Conservation (phyloP, 2,888 invertebrate genomes). For the Cerceris ruficornis region DNA sequence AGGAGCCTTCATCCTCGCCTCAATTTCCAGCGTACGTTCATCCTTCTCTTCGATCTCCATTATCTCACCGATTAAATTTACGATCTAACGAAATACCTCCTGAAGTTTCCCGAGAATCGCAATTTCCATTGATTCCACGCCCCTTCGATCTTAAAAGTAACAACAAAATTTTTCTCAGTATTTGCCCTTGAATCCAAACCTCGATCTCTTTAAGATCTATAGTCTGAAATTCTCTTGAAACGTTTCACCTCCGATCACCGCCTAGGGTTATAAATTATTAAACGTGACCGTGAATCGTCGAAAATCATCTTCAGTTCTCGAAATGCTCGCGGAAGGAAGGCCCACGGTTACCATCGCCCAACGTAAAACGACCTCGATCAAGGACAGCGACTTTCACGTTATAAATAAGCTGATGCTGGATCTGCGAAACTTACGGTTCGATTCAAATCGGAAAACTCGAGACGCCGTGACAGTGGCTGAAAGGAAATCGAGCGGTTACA, state of each 20-base stretch:
- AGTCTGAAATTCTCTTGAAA: no score
- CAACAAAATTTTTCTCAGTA: no score
- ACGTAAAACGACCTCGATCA: constrained; percentile 8
- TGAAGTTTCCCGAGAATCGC: no score
- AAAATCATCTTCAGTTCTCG: background rate
- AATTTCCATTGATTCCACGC: no score
- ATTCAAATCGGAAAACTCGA: background rate
- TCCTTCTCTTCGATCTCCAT: constrained; percentile 46
- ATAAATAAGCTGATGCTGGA: background rate
- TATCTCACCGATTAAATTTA: background rate
- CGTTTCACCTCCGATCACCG: no score
- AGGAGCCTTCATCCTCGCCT: constrained; percentile 65
- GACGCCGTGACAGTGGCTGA: constrained; percentile 59
- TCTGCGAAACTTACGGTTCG: background rate
- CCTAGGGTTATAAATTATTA: background rate
- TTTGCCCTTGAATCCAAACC: no score
- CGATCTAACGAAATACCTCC: background rate
- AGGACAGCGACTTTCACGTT: background rate
- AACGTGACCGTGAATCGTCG: background rate
- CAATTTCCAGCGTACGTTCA: constrained; percentile 49
- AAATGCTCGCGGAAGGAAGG: constrained; percentile 1
- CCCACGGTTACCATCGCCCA: background rate
- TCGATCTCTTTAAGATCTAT: no score
- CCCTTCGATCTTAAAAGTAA: no score
- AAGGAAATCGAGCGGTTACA: constrained; percentile 61